Evolutionary conservation across 1,140 invertebrate genomes (phyloP).

Genomic region (Sminthurides bifidus): DNA sequence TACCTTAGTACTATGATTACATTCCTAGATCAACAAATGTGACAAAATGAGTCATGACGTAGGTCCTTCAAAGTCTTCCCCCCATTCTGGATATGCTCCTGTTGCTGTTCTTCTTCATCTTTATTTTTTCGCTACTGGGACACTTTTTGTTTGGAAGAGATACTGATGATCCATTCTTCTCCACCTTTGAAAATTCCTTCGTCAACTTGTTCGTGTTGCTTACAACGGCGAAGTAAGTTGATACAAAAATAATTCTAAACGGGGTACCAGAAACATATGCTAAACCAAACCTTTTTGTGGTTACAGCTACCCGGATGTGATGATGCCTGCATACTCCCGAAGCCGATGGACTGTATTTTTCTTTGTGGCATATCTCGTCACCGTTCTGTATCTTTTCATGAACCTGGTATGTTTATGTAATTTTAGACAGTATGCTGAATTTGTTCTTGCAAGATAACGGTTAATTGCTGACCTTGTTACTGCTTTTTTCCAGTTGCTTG

Average conservation of each 20-base stretch:
- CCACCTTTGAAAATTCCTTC: slow-evolving; percentile 66
- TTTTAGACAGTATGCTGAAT: slow-evolving; percentile 3
- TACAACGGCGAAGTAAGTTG: slow-evolving; percentile 78
- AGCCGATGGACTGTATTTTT: slow-evolving; percentile 72
- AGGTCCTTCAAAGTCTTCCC: slow-evolving; percentile 65
- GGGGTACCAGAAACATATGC: background rate
- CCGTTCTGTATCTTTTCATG: slow-evolving; percentile 78
- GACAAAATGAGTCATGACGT: no score
- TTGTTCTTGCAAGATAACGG: background rate
- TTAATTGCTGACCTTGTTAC: slow-evolving; percentile 20
- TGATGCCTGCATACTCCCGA: slow-evolving; percentile 74
- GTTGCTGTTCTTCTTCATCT: slow-evolving; percentile 60
- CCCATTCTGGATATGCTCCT: slow-evolving; percentile 81
- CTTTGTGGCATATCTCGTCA: slow-evolving; percentile 73
- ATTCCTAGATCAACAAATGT: no score
- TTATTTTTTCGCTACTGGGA: slow-evolving; percentile 67
- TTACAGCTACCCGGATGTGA: slow-evolving; percentile 76
- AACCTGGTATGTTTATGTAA: slow-evolving; percentile 54
- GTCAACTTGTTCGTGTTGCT: slow-evolving; percentile 79
- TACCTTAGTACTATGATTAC: no score
- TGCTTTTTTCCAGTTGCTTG: slow-evolving; percentile 53
- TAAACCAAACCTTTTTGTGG: slow-evolving; percentile 33
- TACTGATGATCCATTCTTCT: slow-evolving; percentile 62
- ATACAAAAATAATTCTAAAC: no score
- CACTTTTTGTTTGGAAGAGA: slow-evolving; percentile 66